These are phyloP conservation scores for Nudaria mundana DNA, from an alignment of 2,888 invertebrate genomes.

Conservation along the genomic window DNA sequence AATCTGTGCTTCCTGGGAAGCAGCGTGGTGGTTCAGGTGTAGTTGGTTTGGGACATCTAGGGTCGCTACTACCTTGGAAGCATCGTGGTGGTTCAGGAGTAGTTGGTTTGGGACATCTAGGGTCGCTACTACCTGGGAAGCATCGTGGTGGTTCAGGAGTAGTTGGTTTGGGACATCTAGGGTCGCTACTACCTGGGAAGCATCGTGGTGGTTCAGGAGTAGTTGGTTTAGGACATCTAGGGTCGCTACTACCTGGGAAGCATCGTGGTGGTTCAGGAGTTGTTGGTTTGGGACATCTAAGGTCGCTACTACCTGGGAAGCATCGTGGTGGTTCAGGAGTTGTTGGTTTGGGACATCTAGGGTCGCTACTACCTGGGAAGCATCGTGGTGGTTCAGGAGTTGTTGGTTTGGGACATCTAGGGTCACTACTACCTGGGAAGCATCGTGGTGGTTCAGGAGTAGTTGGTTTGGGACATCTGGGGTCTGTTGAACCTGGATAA, in stretches of 20 bases:
- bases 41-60: constrained; percentile 33
- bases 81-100: constrained; percentile 17
- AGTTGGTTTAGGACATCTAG: background rate
- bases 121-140: constrained; percentile 49
- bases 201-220: constrained; percentile 18
- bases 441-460: constrained; percentile 36
- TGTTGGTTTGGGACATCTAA: constrained; percentile 1
- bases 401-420: constrained; percentile 38
- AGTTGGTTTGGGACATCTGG: background rate
- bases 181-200: constrained; percentile 48
- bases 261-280: constrained; percentile 3
- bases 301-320: constrained; percentile 1
- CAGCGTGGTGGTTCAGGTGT: constrained; percentile 36
- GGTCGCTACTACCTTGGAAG: constrained; percentile 42
- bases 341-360: constrained; percentile 36
- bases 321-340: constrained; percentile 23
- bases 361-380: constrained; percentile 18
- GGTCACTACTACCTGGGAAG: constrained; percentile 41
- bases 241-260: constrained; percentile 3
- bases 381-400: constrained; percentile 18
- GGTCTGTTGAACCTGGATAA: background rate
- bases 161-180: constrained; percentile 12
- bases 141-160: constrained; percentile 29
- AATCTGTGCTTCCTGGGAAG: constrained; percentile 24
- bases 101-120: constrained; percentile 34